Evolutionary conservation across 2,888 invertebrate genomes (phyloP).

Genomic region (Ceratothoa steindachneri): DNA sequence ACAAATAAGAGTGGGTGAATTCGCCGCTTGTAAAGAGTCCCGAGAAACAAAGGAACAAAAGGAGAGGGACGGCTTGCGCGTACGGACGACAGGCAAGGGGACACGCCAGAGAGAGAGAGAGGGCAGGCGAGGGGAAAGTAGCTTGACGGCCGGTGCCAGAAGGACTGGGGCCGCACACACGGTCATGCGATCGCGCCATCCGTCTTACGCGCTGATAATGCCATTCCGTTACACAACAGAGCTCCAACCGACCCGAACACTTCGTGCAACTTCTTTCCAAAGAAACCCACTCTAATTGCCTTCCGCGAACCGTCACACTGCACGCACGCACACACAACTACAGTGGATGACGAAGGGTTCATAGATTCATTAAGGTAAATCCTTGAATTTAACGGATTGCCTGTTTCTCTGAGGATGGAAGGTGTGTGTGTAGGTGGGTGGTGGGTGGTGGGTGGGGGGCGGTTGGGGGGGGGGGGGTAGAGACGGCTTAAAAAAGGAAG

Average conservation of each 20-base stretch:
- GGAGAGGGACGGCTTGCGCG: background rate
- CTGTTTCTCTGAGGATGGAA: too few relatives aligned
- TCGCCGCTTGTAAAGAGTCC: background rate
- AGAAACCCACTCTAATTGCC: background rate
- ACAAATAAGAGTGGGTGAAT: background rate
- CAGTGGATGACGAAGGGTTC: too few relatives aligned
- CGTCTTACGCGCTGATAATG: background rate
- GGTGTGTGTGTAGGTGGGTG: too few relatives aligned
- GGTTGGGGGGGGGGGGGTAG: too few relatives aligned
- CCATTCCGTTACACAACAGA: background rate
- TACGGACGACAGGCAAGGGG: background rate
- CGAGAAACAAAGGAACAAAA: background rate
- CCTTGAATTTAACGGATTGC: too few relatives aligned
- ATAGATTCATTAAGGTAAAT: too few relatives aligned
- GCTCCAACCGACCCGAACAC: background rate
- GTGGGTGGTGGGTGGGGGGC: too few relatives aligned
- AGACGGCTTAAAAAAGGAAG: too few relatives aligned
- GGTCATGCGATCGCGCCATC: background rate
- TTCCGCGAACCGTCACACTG: background rate
- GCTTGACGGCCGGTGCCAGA: background rate
- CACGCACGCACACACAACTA: background rate
- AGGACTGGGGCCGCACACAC: background rate
- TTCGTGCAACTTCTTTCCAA: background rate
- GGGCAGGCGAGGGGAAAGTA: too few relatives aligned
- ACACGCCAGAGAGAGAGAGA: too few relatives aligned